Evolutionary conservation across 2,888 invertebrate genomes (phyloP).

Genomic region (Stegana nigrithorax): DNA sequence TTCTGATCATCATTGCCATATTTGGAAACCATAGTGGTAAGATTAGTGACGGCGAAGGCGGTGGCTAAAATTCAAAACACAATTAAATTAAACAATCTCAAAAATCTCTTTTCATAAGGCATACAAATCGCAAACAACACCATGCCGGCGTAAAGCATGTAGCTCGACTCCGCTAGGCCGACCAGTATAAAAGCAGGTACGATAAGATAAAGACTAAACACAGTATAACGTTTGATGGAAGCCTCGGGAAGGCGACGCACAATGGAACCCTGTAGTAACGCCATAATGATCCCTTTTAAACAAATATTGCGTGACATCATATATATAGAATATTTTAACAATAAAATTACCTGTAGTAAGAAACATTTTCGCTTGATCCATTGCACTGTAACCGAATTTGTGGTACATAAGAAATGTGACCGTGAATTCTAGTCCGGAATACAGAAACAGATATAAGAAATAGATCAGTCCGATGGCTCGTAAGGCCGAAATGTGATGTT

Average conservation of each 20-base stretch:
- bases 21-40: slow-evolving; percentile 92
- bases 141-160: slow-evolving; percentile 83
- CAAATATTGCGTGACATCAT: background rate
- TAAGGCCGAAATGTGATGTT: slow-evolving; percentile 75
- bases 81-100: background rate
- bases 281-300: slow-evolving; percentile 81
- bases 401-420: slow-evolving; percentile 96
- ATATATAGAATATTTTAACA: background rate
- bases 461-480: slow-evolving; percentile 80
- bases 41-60: slow-evolving; percentile 94
- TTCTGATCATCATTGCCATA: slow-evolving; percentile 85
- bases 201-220: slow-evolving; percentile 83
- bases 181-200: slow-evolving; percentile 89
- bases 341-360: slow-evolving; percentile 84
- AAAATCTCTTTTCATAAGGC: slow-evolving; percentile 61
- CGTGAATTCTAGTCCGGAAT: slow-evolving; percentile 97
- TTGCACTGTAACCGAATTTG: slow-evolving; percentile 88
- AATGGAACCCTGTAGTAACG: slow-evolving; percentile 88
- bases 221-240: slow-evolving; percentile 78
- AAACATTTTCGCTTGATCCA: slow-evolving; percentile 99
- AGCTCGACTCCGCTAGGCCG: slow-evolving; percentile 75
- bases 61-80: slow-evolving; percentile 74
- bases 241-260: slow-evolving; percentile 83
- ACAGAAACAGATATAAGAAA: slow-evolving; percentile 92
- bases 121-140: slow-evolving; percentile 90